Evolutionary conservation across 2,888 invertebrate genomes (phyloP).

Genomic region (Drosophila kokeensis): DNA sequence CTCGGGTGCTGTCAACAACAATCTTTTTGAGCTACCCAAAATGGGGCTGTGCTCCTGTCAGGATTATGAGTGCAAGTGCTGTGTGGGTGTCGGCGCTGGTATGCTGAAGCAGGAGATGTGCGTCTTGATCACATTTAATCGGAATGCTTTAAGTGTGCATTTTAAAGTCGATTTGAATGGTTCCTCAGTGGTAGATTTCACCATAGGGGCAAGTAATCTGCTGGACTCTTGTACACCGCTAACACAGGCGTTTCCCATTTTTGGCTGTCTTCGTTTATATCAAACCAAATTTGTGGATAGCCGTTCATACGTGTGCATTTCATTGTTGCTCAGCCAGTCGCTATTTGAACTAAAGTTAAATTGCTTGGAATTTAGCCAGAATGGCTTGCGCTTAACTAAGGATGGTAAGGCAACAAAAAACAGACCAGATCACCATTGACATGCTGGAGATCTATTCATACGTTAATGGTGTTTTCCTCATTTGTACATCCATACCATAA

Average conservation of each 20-base stretch:
- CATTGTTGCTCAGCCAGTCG: slow-evolving; percentile 60
- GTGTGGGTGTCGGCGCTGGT: slow-evolving; percentile 60
- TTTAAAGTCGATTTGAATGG: slow-evolving; percentile 58
- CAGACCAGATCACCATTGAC: slow-evolving; percentile 8
- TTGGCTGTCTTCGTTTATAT: slow-evolving; percentile 67
- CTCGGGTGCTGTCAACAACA: slow-evolving; percentile 36
- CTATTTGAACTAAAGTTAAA: slow-evolving; percentile 64
- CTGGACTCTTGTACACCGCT: slow-evolving; percentile 68
- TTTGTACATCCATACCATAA: neutral
- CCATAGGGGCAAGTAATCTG: slow-evolving; percentile 53
- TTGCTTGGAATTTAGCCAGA: slow-evolving; percentile 59
- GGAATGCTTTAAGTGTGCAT: slow-evolving; percentile 29
- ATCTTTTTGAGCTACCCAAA: slow-evolving; percentile 62
- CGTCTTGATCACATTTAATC: slow-evolving; percentile 38
- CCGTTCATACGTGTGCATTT: slow-evolving; percentile 58
- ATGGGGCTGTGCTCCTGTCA: slow-evolving; percentile 67
- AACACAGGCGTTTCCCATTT: slow-evolving; percentile 60
- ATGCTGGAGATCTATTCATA: slow-evolving; percentile 12
- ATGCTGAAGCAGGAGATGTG: slow-evolving; percentile 53
- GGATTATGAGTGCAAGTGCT: slow-evolving; percentile 61
- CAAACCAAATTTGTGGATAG: slow-evolving; percentile 49
- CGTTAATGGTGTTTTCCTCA: slow-evolving; percentile 7
- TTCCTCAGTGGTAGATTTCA: slow-evolving; percentile 42
- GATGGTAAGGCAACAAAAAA: neutral
- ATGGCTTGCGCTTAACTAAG: slow-evolving; percentile 43